Evolutionary conservation across 2,888 invertebrate genomes (phyloP), one percentile per base, ranked within the genome.

Genomic region (Phalangium opilio): DNA sequence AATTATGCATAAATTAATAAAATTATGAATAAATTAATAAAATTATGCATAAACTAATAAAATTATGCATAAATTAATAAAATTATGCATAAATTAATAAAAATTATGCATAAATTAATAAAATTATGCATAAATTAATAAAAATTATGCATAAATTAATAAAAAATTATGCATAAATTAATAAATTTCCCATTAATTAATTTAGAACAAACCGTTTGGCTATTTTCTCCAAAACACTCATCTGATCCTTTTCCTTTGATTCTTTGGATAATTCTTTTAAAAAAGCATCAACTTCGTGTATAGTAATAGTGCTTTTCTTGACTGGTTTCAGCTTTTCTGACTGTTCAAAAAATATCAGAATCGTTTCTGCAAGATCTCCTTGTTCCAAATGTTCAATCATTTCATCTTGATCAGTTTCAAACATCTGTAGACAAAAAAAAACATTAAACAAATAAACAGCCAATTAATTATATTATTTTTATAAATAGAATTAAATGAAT

Each of bases 321-420:
- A 73, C 70, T 0, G 85, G 82, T 54, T 70, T 70, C 10, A 75
- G 58, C 38, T 68, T 64, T 17, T 57, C 58, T 42, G 81, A 83
- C 48, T 74, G 69, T 51, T 79, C 75, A 64, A 83, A 90, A 64
- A 81, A 87, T 46, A 73, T 67, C 52, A 77, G 71, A 32, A 93
- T 75, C 0, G 91, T 91, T 60, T 86, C 81, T 0, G 89, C 85
- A 2, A 91, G 77, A 66, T 95, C 91, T 0, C 90, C 89, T 62
- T 85, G 76, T 61, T 90, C 86, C 56, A 91, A 72, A 67, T 89
- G 78, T 55, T 80, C 77, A 8, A 84, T 66, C 87, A 95, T 90
- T 41, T 79, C 79, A 57, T 80, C 77, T 51, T 78, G 78, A 64
- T 79, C 77, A 1, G 73, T 73, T 3, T 70, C 67, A 56, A 91